Base-by-base conservation (phyloP, 2,797 vertebrate genomes). In the Coendou prehensilis region DNA sequence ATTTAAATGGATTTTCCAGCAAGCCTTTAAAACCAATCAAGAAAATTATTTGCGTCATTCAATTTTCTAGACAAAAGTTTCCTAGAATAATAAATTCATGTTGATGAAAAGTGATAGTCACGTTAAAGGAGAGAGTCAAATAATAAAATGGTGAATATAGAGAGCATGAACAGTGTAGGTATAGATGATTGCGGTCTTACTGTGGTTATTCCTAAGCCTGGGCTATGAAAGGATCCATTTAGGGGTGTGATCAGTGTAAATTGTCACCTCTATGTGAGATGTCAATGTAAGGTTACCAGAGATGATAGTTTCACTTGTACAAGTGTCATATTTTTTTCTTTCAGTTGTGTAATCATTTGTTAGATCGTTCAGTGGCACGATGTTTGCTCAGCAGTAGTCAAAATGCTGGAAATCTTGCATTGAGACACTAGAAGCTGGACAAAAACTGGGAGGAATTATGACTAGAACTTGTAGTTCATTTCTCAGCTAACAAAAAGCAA, bases 31-130 rank as follows among this genome's bases (percentile, higher is more conserved):
- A 67, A 79, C 59, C 3, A 89, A 61, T 83, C 23, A 64, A 52
- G 87, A 75, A 73, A 90, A 20, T 59, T 85, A 87, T 76, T 76
- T 90, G 30, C 47, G 81, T 85, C 4, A 83, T 87, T 86, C 54
- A 59, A 85, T 87, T 87, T 88, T 76, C 78, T 88, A 76, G 67
- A 69, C 1, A 63, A 81, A 2, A 37, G 28, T 67, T 67, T 56
- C 5, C 28, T 84, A n/a, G 56, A 80, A 56, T 67, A 93, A 41
- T 71, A 81, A 87, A 76, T 52, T 75, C 28, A 76, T 61, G 6
- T 28, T 81, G 37, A 63, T 64, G 14, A 91, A 88, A 61, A 87
- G 41, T 52, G 87, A 50, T 84, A 69, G 23, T 82, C 52, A 81
- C 28, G 6, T 41, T 63, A 78, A 85, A 56, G 2, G 87, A 81